Base-by-base conservation (phyloP, 1,140 invertebrate genomes). In the Pseudomyrmex gracilis region DNA sequence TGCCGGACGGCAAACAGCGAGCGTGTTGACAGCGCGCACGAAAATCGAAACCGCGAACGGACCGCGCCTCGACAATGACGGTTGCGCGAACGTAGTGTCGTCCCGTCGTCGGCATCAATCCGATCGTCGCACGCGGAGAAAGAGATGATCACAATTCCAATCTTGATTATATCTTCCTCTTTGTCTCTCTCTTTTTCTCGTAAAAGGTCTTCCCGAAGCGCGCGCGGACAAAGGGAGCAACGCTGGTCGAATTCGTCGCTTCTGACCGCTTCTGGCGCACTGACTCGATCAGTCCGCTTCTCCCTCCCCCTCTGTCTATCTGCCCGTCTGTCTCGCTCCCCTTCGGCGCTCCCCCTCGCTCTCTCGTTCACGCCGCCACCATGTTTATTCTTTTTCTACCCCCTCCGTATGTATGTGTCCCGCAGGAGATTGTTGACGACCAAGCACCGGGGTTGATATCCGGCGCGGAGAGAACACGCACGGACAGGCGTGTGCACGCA, bases 221-320 rank as follows among this genome's bases (percentile, higher is more conserved):
- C 73, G 20, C 77, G 58, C 73, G 20, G 58, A 89, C 80, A 88
- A 87, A 90, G 87, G 63, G 60, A 83, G 51, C 82, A 61, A 83
- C 64, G 61, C 85, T 60, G 86, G 61, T 84, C 85, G 82, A 80
- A 89, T 88, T 87, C 83, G 82, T 86, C 78, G 89, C 87, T 84
- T 85, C 88, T 89, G 85, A 74, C 85, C 78, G 89, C 87, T 84
- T 85, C 88, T 89, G 85, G 78, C 85, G 85, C 85, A 87, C 90
- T 87, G 84, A 88, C 89, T 88, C 64, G 45, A 43, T 22, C 67
- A 60, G 58, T 34, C 67, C 20, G 20, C 47, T 71, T 17, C 57
- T 66, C 61, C 55, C 47, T 74, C 70, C 55, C 43, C 20, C 78
- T 61, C 71, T 80, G 63, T 58, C 63, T 76, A 51, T 83, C 66